Conservation (phyloP, 2,797 vertebrate species). For the Brachymystax lenok region DNA sequence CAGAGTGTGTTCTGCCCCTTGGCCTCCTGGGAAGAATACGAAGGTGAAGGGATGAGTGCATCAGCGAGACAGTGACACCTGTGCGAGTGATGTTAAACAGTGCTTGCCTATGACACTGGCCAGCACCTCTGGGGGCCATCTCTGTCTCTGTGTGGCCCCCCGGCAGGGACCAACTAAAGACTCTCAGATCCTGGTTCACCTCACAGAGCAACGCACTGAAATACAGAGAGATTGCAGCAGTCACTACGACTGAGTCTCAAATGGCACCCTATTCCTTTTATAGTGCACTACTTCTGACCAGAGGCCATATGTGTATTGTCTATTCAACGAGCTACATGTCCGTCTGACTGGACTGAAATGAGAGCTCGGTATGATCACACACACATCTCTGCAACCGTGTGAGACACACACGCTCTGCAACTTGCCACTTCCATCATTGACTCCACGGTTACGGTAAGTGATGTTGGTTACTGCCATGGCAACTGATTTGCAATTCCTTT, state of each 20-base stretch:
- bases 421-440: slow-evolving; percentile 69
- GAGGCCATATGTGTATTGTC: slow-evolving; percentile 1
- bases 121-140: slow-evolving; percentile 69
- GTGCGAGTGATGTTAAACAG: slow-evolving; percentile 59
- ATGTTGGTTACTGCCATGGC: slow-evolving; percentile 79
- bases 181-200: slow-evolving; percentile 64
- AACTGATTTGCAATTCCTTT: slow-evolving; percentile 71
- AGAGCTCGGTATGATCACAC: slow-evolving; percentile 41
- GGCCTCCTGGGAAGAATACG: slow-evolving; percentile 49
- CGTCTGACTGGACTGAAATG: slow-evolving; percentile 31
- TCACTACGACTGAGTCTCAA: not conserved
- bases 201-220: slow-evolving; percentile 70
- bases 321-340: not conserved
- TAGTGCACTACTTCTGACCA: not conserved
- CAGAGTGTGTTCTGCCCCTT: slow-evolving; percentile 32
- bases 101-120: slow-evolving; percentile 78
- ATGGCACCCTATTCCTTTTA: too few species aligned
- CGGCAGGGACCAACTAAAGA: slow-evolving; percentile 72
- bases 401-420: slow-evolving; percentile 34
- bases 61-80: slow-evolving; percentile 33
- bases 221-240: slow-evolving; percentile 34
- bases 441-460: slow-evolving; percentile 74
- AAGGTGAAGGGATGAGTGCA: slow-evolving; percentile 43
- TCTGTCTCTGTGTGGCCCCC: slow-evolving; percentile 66
- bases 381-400: not conserved